These are phyloP conservation scores for Anabacerthia variegaticeps DNA, from an alignment of 2,797 vertebrate species.

Conservation along the genomic window DNA sequence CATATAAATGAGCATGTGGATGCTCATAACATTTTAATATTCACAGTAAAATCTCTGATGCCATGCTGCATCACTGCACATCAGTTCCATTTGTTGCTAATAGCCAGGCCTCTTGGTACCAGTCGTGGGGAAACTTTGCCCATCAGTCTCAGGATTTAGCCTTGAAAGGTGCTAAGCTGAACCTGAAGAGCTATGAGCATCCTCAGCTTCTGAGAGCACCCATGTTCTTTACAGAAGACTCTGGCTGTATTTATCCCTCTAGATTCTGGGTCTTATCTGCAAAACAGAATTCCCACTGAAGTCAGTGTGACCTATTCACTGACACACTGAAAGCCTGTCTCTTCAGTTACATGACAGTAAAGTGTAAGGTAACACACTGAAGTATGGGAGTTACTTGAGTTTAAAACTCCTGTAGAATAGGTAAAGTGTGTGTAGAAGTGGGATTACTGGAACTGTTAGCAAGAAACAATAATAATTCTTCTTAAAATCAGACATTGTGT, in stretches of 20 bases:
- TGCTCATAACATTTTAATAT: neutral
- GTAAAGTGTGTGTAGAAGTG: neutral
- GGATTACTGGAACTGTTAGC: neutral
- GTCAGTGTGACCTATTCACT: neutral
- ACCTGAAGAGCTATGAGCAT: neutral
- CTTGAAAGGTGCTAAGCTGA: neutral
- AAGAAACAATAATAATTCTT: neutral
- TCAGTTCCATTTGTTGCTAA: neutral
- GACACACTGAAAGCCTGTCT: neutral
- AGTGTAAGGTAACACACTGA: neutral
- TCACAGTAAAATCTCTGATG: neutral
- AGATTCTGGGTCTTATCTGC: neutral
- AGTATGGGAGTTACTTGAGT: neutral
- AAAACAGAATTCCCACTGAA: neutral
- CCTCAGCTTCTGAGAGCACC: neutral
- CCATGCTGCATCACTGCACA: neutral
- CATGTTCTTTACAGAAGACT: neutral
- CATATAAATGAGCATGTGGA: neutral
- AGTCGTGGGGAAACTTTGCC: neutral
- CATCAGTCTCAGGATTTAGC: fast-evolving
- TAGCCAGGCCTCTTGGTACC: neutral
- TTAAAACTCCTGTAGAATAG: neutral
- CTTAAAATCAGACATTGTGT: neutral
- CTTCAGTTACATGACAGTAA: neutral
- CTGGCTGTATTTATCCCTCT: neutral